Conservation (phyloP, 2,797 vertebrate species). For the Nyctibius grandis region DNA sequence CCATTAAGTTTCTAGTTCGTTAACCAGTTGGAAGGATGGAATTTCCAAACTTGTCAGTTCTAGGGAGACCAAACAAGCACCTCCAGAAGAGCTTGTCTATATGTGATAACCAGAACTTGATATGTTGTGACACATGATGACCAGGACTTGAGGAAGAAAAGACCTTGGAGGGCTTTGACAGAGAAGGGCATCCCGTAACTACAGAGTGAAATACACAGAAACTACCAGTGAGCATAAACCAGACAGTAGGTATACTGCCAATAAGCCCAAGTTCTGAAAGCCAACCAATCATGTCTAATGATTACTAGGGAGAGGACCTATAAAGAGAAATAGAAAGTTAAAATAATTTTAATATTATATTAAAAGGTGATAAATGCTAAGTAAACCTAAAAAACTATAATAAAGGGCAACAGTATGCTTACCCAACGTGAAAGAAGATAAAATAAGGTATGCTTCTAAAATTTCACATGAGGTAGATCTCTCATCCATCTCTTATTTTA, state of each 20-base stretch:
- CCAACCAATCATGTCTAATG: rapidly evolving
- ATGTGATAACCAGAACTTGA: not conserved
- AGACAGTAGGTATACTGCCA: not conserved
- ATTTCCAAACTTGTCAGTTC: not conserved
- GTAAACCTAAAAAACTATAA: not conserved
- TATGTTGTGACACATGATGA: rapidly evolving
- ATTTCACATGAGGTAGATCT: not conserved
- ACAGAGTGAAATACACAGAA: not conserved
- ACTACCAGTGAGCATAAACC: not conserved
- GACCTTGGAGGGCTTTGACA: not conserved
- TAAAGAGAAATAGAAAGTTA: not conserved
- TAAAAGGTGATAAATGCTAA: not conserved
- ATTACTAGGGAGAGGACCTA: not conserved
- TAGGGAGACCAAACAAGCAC: not conserved
- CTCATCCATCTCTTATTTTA: not conserved
- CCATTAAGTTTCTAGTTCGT: not conserved
- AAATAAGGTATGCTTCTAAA: not conserved
- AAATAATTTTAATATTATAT: too few species aligned
- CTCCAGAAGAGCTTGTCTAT: not conserved
- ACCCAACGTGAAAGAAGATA: not conserved
- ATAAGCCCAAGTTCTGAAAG: not conserved
- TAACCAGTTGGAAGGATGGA: not conserved
- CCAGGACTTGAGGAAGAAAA: not conserved
- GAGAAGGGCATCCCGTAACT: not conserved
- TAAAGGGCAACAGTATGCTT: not conserved